Evolutionary conservation across 2,888 invertebrate genomes (phyloP).

Genomic region (Amblyjoppa proteus): DNA sequence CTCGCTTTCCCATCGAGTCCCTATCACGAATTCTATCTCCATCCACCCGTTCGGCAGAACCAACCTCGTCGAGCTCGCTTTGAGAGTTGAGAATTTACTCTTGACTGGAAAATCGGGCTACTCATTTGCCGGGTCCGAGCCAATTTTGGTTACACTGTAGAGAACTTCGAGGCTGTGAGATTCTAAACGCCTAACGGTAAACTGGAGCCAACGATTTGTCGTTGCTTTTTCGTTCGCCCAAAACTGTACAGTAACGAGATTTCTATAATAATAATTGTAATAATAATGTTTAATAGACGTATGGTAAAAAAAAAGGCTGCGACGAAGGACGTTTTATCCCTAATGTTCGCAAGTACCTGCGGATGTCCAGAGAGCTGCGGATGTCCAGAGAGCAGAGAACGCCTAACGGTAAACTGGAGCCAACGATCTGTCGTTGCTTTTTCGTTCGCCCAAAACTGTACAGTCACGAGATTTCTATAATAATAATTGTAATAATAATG

Average conservation of each 20-base stretch:
- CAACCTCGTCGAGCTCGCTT: constrained; percentile 7
- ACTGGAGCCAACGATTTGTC: neutral
- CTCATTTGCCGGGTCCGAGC: neutral
- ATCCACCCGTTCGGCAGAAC: neutral
- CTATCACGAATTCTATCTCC: constrained; percentile 24
- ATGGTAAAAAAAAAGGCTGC: too few relatives aligned
- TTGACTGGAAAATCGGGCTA: constrained; percentile 1
- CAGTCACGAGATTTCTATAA: neutral
- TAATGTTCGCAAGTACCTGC: too few relatives aligned
- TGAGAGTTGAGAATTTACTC: neutral
- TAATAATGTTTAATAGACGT: too few relatives aligned
- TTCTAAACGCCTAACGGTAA: neutral
- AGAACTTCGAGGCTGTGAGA: neutral
- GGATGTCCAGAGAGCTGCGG: too few relatives aligned
- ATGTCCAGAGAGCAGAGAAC: too few relatives aligned
- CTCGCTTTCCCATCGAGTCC: constrained; percentile 22
- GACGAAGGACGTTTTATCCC: neutral
- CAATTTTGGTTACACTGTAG: neutral
- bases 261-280: neutral
- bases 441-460: too few relatives aligned
- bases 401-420: too few relatives aligned
- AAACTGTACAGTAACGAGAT: neutral
- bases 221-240: neutral
- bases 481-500: neutral
- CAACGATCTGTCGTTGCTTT: too few relatives aligned